Conservation (phyloP, 1,140 invertebrate genomes). For the Macrobrachium rosenbergii region DNA sequence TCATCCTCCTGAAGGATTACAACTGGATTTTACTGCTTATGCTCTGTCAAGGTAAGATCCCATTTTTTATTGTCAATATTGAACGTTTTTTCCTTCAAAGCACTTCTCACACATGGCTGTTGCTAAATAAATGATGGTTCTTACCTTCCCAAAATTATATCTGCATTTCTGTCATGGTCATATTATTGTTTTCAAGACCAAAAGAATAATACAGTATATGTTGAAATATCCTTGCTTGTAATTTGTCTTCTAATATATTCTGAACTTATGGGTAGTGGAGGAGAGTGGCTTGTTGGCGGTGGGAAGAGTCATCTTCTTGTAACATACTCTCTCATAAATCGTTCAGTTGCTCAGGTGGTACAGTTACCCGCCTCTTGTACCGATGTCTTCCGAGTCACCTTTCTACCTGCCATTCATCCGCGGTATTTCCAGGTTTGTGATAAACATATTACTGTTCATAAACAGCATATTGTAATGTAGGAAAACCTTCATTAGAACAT, state of each 20-base stretch:
- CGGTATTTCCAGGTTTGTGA: constrained; percentile 30
- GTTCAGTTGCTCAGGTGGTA: constrained; percentile 42
- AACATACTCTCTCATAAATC: constrained; percentile 36
- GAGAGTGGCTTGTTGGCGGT: constrained; percentile 57
- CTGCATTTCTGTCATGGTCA: not conserved
- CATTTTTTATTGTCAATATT: not conserved
- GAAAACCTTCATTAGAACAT: not conserved
- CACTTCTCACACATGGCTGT: too few relatives aligned
- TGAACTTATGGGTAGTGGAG: constrained; percentile 20
- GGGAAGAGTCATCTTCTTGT: constrained; percentile 46
- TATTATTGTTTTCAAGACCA: not conserved
- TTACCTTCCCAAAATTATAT: not conserved
- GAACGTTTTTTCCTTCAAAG: too few relatives aligned
- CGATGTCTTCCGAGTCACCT: constrained; percentile 10
- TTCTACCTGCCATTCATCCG: constrained; percentile 39
- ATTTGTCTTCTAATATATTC: not conserved
- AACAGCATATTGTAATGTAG: not conserved
- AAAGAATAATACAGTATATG: too few relatives aligned
- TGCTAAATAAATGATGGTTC: not conserved
- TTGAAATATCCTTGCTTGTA: not conserved
- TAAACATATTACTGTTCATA: not conserved
- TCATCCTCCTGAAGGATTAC: constrained; percentile 35
- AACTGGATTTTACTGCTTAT: constrained; percentile 40
- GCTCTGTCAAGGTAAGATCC: constrained; percentile 35
- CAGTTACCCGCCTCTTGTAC: constrained; percentile 44